These are phyloP conservation scores for Ladona fulva DNA, from an alignment of 1,140 invertebrate genomes.

Conservation along the genomic window DNA sequence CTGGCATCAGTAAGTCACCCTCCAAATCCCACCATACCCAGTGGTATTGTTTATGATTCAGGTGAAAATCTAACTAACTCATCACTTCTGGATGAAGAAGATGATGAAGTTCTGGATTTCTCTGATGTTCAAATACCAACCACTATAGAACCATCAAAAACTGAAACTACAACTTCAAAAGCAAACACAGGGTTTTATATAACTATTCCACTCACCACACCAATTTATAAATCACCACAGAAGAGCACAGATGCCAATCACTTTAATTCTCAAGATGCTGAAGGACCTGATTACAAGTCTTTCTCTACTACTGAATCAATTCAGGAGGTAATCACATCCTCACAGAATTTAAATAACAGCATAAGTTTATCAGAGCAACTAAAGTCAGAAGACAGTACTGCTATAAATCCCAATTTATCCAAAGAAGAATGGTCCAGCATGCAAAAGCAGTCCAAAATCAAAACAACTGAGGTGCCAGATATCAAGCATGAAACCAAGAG, in stretches of 20 bases:
- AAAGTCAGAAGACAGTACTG: too few relatives aligned
- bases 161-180: background rate
- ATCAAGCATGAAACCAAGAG: too few relatives aligned
- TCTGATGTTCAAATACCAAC: constrained; percentile 45
- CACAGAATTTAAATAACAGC: too few relatives aligned
- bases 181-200: background rate
- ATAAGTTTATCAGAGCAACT: too few relatives aligned
- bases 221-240: background rate
- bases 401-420: too few relatives aligned
- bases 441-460: too few relatives aligned
- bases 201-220: background rate
- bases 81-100: constrained; percentile 38
- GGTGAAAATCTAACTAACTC: constrained; percentile 17
- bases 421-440: too few relatives aligned
- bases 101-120: constrained; percentile 65
- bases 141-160: background rate
- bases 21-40: constrained; percentile 52
- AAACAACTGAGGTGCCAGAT: too few relatives aligned
- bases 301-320: too few relatives aligned
- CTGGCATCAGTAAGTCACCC: constrained; percentile 59
- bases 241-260: background rate
- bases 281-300: background rate
- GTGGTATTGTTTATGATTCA: constrained; percentile 28
- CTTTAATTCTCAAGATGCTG: background rate
- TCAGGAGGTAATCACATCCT: too few relatives aligned